phyloP scores from a whole-genome alignment of 2,888 invertebrate species.

The Agrochola circellaris region DNA sequence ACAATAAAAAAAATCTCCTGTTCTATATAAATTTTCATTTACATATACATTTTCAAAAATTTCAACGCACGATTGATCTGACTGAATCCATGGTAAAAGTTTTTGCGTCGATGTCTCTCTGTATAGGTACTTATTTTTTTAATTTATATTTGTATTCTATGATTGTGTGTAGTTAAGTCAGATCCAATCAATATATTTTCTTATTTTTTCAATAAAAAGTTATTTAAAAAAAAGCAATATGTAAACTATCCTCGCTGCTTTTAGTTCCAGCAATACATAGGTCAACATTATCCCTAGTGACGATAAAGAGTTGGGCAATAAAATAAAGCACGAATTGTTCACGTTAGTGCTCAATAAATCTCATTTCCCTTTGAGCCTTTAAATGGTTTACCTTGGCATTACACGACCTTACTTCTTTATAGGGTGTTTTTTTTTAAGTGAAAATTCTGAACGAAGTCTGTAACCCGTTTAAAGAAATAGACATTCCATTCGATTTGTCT shows the following conservation, averaged over 20 bases:
- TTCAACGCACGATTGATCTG: too few species aligned
- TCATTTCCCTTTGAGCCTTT: slow-evolving; percentile 46
- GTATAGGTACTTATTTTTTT: too few species aligned
- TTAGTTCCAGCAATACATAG: not conserved
- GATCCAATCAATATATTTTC: not conserved
- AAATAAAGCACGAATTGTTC: slow-evolving; percentile 59
- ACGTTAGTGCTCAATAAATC: slow-evolving; percentile 59
- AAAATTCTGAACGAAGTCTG: not conserved
- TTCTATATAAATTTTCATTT: too few species aligned
- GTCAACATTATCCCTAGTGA: slow-evolving; percentile 21
- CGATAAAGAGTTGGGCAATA: slow-evolving; percentile 52
- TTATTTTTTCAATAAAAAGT: not conserved
- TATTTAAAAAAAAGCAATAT: not conserved
- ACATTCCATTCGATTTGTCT: not conserved
- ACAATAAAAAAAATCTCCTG: too few species aligned
- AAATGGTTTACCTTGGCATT: slow-evolving; percentile 41
- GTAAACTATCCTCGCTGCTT: not conserved
- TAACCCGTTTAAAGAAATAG: not conserved
- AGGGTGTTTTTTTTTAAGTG: not conserved
- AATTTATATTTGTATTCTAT: too few species aligned
- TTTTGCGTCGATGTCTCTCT: too few species aligned
- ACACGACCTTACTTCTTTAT: not conserved
- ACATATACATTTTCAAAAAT: too few species aligned
- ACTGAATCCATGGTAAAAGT: too few species aligned
- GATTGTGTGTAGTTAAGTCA: too few species aligned